Base-by-base conservation (phyloP, 2,888 invertebrate genomes). In the Apoda limacodes region DNA sequence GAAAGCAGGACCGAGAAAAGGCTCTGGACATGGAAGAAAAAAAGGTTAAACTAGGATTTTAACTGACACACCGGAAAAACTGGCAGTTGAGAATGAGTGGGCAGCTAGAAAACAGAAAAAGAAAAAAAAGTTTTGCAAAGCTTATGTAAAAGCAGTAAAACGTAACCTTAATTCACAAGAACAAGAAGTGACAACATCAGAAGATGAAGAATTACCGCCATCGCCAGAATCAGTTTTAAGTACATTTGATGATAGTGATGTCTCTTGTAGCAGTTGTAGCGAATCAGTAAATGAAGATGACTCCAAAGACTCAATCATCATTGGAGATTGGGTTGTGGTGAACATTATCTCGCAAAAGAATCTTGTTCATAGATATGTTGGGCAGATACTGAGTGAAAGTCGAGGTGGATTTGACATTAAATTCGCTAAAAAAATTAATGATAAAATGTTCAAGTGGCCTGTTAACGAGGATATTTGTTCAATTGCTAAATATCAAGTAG, bases 11-110 rank as follows among this genome's bases (percentile, higher is more conserved):
- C n/a, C n/a, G n/a, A n/a, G n/a, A n/a, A n/a, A n/a, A n/a, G n/a
- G n/a, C n/a, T 22, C 23, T 20, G 27, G 22, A 22, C 46, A 37
- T 22, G 39, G 37, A 6, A 31, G 40, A 46, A 46, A 35, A 43
- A 43, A 38, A n/a, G 43, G 42, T 12, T 10, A 22, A 11, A 38
- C 43, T 11, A 42, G 25, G 28, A 42, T 46, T 28, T 24, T 48
- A 17, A 48, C 46, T 10, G 47, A 46, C 25, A 45, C 41, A 25
- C 46, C 48, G 2, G 46, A 46, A 39, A 45, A n/a, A n/a, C n/a
- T n/a, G n/a, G n/a, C n/a, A n/a, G n/a, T n/a, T n/a, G n/a, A n/a
- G n/a, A n/a, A n/a, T 7, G 37, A 38, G 19, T 22, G 21, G 23
- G n/a, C 11, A 12, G 25, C 26, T 22, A 29, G 29, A 13, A 25